Evolutionary conservation across 2,888 invertebrate species (phyloP).

Genomic region (Drosophila affinis): DNA sequence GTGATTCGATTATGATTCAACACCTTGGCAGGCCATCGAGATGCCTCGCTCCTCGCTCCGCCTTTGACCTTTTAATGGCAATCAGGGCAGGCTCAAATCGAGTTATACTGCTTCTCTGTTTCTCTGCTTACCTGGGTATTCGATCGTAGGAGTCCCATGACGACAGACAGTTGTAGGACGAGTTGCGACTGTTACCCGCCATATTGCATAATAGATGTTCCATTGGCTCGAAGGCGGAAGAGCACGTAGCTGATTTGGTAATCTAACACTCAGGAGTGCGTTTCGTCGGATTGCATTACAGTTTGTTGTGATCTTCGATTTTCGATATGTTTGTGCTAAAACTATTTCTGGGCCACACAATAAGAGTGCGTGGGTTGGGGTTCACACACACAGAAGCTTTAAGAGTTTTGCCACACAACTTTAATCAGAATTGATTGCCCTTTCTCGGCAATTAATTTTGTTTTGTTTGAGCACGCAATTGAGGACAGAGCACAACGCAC

Average conservation of each 20-base stretch:
- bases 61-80: constrained; percentile 42
- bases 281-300: constrained; percentile 46
- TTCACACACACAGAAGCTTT: constrained; percentile 36
- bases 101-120: constrained; percentile 33
- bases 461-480: constrained; percentile 74
- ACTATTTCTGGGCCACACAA: constrained; percentile 22
- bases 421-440: constrained; percentile 77
- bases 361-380: background rate
- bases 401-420: constrained; percentile 55
- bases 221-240: constrained; percentile 71
- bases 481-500: constrained; percentile 39
- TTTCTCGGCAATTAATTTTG: constrained; percentile 69
- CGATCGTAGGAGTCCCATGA: constrained; percentile 96
- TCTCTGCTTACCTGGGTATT: constrained; percentile 90
- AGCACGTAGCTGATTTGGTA: constrained; percentile 38
- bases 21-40: constrained; percentile 15
- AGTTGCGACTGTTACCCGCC: constrained; percentile 90
- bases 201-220: constrained; percentile 84
- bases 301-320: background rate
- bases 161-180: constrained; percentile 94
- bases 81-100: constrained; percentile 20
- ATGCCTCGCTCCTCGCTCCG: background rate
- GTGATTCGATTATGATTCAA: constrained; percentile 37
- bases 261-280: constrained; percentile 47
- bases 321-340: constrained; percentile 12